phyloP scores from a whole-genome alignment of 2,113 vertebrate genomes.

The Apodemus sylvaticus region DNA sequence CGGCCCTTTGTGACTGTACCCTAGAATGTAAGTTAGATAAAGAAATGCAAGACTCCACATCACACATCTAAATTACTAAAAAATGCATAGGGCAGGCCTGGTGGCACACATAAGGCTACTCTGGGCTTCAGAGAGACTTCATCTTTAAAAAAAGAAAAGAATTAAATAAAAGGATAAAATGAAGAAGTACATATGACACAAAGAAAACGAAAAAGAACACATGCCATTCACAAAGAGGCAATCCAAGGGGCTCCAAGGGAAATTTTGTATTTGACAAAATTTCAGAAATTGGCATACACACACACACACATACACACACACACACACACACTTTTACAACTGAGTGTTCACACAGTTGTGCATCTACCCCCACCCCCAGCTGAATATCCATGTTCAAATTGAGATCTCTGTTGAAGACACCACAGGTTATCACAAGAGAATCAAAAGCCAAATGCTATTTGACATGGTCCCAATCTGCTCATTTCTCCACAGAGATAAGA shows the following conservation, averaged over 20 bases:
- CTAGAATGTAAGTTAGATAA: rapidly evolving
- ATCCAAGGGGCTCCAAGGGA: too few species aligned
- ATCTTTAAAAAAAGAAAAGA: not conserved
- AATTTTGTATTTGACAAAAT: too few species aligned
- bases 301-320: not conserved
- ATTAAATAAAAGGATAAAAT: not conserved
- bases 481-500: not conserved
- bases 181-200: not conserved
- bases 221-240: not conserved
- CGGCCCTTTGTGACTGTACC: too few species aligned
- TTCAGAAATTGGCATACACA: not conserved
- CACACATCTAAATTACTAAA: rapidly evolving
- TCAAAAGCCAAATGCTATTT: not conserved
- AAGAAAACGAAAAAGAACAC: not conserved
- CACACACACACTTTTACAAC: not conserved
- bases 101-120: not conserved
- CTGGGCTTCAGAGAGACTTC: not conserved
- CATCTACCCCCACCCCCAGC: not conserved
- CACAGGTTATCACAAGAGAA: not conserved
- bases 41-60: rapidly evolving
- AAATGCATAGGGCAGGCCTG: too few species aligned
- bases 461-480: not conserved
- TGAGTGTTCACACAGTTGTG: too few species aligned
- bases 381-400: too few species aligned
- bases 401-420: not conserved